Conservation (phyloP, 1,140 invertebrate genomes). For the Ridgeia piscesae region DNA sequence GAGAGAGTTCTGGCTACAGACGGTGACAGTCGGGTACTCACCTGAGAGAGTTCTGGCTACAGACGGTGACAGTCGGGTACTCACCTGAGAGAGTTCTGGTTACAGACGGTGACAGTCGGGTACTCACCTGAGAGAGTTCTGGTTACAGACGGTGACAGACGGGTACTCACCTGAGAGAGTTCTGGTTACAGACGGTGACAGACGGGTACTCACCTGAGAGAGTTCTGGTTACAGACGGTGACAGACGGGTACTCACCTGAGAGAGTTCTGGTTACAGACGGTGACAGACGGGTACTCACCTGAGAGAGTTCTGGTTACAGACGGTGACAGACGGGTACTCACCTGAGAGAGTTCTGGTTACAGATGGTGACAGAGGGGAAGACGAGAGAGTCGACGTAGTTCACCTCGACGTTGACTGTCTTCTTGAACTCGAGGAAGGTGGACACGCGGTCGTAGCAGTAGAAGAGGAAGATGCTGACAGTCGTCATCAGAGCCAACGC, state of each 20-base stretch:
- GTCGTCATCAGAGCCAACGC: not conserved
- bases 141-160: too few species aligned
- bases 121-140: conserved; percentile 32
- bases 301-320: conserved; percentile 46
- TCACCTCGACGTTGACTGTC: conserved; percentile 37
- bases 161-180: too few species aligned
- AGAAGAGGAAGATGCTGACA: conserved; percentile 2
- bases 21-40: not conserved
- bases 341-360: conserved; percentile 44
- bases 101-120: conserved; percentile 46
- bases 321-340: conserved; percentile 44
- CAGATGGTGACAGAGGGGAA: conserved; percentile 48
- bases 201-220: conserved; percentile 39
- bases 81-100: conserved; percentile 44
- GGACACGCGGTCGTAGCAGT: conserved; percentile 17
- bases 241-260: not conserved
- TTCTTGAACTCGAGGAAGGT: conserved; percentile 18
- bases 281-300: conserved; percentile 27
- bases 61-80: not conserved
- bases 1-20: conserved; percentile 35
- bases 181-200: conserved; percentile 43
- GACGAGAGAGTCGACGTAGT: conserved; percentile 39
- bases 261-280: too few species aligned
- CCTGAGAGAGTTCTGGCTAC: too few species aligned
- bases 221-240: conserved; percentile 40